A percentile compares a stretch with the other conserved stretches of the same genome.
Conservation (phyloP, 2,113 vertebrate species). For the Muntiacus muntjak region DNA sequence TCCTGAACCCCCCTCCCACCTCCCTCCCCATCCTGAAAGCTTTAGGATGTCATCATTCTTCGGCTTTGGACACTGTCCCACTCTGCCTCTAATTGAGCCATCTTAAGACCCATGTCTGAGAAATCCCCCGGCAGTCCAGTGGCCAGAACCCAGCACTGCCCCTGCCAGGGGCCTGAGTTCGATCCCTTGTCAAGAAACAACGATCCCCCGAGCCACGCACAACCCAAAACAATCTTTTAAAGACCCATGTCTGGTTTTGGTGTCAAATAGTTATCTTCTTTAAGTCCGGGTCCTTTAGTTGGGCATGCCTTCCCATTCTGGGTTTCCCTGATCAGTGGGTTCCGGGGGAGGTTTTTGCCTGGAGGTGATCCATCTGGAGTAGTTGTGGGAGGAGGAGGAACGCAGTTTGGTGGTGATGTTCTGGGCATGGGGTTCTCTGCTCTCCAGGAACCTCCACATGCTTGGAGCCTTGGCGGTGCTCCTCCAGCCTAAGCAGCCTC, state of each 20-base stretch:
- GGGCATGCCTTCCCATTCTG: neutral
- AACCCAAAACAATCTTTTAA: neutral
- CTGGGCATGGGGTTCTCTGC: neutral
- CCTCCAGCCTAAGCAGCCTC: neutral
- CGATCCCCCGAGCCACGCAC: rapidly evolving
- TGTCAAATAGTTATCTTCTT: neutral
- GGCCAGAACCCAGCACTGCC: neutral
- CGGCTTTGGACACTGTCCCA: neutral
- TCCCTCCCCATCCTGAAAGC: neutral
- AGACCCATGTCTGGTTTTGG: neutral
- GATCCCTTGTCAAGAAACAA: neutral
- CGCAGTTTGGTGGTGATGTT: neutral
- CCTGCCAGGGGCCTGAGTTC: neutral
- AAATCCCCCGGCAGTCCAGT: neutral
- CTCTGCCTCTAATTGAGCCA: neutral
- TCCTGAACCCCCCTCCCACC: no score
- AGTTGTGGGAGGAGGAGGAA: neutral
- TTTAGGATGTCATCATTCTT: neutral
- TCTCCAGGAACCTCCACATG: neutral
- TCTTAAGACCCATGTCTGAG: neutral
- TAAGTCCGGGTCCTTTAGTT: neutral
- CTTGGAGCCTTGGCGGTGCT: neutral
- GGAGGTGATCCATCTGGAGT: neutral
- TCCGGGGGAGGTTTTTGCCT: neutral
- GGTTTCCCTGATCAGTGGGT: neutral